These are phyloP conservation scores for Pimpla rufipes DNA, from an alignment of 2,888 invertebrate genomes.

Conservation along the genomic window DNA sequence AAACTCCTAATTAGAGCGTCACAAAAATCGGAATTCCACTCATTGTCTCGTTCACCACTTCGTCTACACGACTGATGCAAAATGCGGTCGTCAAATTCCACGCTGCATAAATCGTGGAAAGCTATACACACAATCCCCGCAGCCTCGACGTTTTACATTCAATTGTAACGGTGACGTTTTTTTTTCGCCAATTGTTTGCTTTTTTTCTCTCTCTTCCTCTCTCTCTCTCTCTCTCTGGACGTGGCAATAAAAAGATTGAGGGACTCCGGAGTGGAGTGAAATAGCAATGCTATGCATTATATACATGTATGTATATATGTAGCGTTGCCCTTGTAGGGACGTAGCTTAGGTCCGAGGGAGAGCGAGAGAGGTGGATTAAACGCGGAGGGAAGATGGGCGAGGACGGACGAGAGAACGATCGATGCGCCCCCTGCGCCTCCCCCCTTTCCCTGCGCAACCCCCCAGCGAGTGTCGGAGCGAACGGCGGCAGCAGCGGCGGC, in stretches of 20 bases:
- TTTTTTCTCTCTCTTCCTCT: no score
- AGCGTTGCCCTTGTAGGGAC: neutral
- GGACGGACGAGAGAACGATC: slow-evolving; percentile 85
- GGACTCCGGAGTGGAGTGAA: slow-evolving; percentile 34
- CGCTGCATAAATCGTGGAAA: neutral
- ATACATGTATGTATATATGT: neutral
- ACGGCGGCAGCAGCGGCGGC: slow-evolving; percentile 76
- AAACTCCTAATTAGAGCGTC: no score
- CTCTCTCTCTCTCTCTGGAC: no score
- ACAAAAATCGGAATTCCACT: no score
- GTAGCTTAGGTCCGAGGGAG: slow-evolving; percentile 60
- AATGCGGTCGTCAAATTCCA: neutral
- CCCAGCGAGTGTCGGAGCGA: slow-evolving; percentile 74
- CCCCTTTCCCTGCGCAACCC: slow-evolving; percentile 78
- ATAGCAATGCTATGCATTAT: slow-evolving; percentile 28
- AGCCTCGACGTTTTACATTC: neutral
- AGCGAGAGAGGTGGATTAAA: slow-evolving; percentile 70
- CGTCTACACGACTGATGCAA: neutral
- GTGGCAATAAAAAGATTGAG: slow-evolving; percentile 19
- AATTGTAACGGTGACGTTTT: neutral
- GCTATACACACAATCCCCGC: slow-evolving; percentile 8
- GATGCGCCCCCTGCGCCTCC: slow-evolving; percentile 86
- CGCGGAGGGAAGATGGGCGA: slow-evolving; percentile 73
- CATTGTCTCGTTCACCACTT: no score
- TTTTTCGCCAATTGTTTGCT: no score